Conservation (phyloP, 1,140 invertebrate genomes). For the Pygmarrhopalites habei region DNA sequence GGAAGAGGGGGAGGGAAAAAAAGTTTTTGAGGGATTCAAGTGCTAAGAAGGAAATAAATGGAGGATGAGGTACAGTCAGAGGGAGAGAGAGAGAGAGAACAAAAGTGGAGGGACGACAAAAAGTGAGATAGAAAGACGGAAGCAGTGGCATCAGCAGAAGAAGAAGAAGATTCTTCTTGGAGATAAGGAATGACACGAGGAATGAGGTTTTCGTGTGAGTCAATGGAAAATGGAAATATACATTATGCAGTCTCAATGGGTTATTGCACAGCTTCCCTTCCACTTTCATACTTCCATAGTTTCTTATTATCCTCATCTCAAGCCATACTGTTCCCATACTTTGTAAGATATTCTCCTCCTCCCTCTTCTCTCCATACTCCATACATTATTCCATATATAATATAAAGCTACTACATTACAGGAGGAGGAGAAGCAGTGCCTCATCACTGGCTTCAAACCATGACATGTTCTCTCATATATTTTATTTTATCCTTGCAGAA, state of each 20-base stretch:
- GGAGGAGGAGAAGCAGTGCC: too few species aligned
- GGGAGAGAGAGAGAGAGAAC: too few species aligned
- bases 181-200: conserved; percentile 18
- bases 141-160: not conserved
- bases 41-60: too few species aligned
- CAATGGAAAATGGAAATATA: conserved; percentile 27
- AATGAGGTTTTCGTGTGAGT: conserved; percentile 27
- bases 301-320: not conserved
- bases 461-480: too few species aligned
- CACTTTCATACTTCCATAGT: conserved; percentile 8
- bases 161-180: conserved; percentile 1
- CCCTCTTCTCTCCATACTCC: not conserved
- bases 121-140: too few species aligned
- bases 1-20: not conserved
- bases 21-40: conserved; percentile 5
- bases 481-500: too few species aligned
- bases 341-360: not conserved
- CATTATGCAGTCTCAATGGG: conserved; percentile 21
- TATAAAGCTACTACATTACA: too few species aligned
- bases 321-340: not conserved
- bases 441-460: too few species aligned
- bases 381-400: too few species aligned
- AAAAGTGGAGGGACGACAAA: not conserved
- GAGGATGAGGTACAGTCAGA: too few species aligned
- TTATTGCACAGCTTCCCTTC: conserved; percentile 20